Conservation (phyloP, 2,113 vertebrate genomes). For the Penelope pileata region DNA sequence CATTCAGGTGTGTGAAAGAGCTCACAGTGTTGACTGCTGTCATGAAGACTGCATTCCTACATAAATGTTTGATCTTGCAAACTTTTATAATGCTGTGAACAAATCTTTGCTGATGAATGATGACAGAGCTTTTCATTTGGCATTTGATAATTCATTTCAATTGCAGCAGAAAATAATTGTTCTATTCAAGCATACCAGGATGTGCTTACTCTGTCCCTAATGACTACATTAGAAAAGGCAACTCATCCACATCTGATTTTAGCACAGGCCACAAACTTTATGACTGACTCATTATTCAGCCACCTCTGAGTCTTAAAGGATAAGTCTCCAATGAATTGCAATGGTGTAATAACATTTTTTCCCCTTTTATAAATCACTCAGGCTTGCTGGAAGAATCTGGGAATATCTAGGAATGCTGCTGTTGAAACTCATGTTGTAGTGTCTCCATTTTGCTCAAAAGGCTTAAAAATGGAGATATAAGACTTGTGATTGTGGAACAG, state of each 20-base stretch:
- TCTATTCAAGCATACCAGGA: conserved; percentile 41
- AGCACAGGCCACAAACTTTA: conserved; percentile 62
- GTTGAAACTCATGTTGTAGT: not conserved
- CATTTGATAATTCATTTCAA: conserved; percentile 61
- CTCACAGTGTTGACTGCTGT: not conserved
- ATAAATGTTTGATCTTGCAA: conserved; percentile 33
- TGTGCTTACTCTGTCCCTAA: conserved; percentile 49
- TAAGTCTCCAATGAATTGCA: not conserved
- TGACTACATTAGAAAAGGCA: conserved; percentile 52
- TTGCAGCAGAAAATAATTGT: conserved; percentile 52
- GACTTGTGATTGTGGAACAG: not conserved
- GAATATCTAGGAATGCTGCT: not conserved
- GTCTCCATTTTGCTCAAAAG: not conserved
- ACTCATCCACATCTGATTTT: conserved; percentile 56
- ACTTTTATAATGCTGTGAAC: conserved; percentile 10
- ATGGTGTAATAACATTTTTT: not conserved
- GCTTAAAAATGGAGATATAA: not conserved
- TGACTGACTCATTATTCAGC: conserved; percentile 46
- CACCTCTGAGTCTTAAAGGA: conserved; percentile 17
- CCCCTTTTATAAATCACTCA: not conserved
- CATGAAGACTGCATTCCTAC: not conserved
- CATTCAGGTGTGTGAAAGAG: not conserved
- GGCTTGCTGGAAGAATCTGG: not conserved
- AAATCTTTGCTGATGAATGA: conserved; percentile 26
- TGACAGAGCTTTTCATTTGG: conserved; percentile 41